Evolutionary conservation across 2,797 vertebrate genomes (phyloP).

Genomic region (Gymnoscopelus microlampas): DNA sequence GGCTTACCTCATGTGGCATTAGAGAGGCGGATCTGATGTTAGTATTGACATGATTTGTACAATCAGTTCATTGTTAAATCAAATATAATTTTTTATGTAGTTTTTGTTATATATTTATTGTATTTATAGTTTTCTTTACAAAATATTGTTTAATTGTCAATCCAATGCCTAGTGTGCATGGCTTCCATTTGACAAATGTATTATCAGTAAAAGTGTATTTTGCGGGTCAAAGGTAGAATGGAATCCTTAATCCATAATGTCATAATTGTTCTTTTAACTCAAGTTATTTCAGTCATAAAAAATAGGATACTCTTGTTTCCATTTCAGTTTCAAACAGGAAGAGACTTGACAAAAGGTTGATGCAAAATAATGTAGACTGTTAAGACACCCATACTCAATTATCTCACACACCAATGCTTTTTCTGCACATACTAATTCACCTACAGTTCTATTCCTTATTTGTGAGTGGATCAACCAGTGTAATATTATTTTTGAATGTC

Average conservation of each 20-base stretch:
- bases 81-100: constrained; percentile 29
- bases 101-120: constrained; percentile 39
- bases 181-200: constrained; percentile 32
- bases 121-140: constrained; percentile 38
- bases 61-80: constrained; percentile 61
- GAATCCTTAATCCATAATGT: constrained; percentile 4
- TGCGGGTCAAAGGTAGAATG: not conserved
- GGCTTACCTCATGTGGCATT: constrained; percentile 30
- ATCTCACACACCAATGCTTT: not conserved
- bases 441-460: constrained; percentile 37
- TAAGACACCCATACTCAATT: constrained; percentile 56
- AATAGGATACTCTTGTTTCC: constrained; percentile 5
- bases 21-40: constrained; percentile 34
- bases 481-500: constrained; percentile 38
- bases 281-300: constrained; percentile 15
- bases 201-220: constrained; percentile 20
- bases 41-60: constrained; percentile 74
- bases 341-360: constrained; percentile 47
- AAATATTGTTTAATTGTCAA: constrained; percentile 6
- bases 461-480: constrained; percentile 30
- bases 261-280: not conserved
- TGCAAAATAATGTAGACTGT: constrained; percentile 73
- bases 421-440: not conserved
- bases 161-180: constrained; percentile 27
- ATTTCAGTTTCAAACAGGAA: constrained; percentile 25